Base-by-base conservation (phyloP, 1,140 invertebrate genomes). In the Drosophila bocki region DNA sequence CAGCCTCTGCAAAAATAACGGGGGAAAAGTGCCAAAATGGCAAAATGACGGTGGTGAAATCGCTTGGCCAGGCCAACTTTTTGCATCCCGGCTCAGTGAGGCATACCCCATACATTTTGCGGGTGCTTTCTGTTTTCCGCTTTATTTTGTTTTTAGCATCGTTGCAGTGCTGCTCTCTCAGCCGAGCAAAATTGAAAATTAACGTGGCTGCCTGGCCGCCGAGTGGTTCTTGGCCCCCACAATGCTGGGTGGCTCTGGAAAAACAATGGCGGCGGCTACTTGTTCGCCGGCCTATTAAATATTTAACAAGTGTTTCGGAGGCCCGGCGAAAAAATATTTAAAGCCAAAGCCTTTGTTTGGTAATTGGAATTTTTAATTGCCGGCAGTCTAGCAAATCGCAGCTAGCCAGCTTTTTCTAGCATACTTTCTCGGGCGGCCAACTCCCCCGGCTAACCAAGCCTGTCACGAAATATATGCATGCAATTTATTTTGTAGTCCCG, bases 1-100 rank as follows among this genome's bases (percentile, higher is more conserved):
- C 94, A 64, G 93, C 93, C 87, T 95, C 95, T 95, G 86, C 15
- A 93, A 93, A 75, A 67, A 47, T 61, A 22, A 22, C 19, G 56
- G 13, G 7, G 33, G 13, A 68, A 64, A 81, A 56, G 8, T 44
- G 53, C 39, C 51, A 62, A 15, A 77, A 58, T 51, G 42, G 69
- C 42, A 67, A 77, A 83, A 80, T 85, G 71, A 58, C 60, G 74
- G 53, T 57, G 75, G 79, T 86, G 44, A 86, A 86, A 68, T 71
- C 70, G 82, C 80, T 87, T 67, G 62, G 58, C 70, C 63, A 50
- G 64, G 74, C 64, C 68, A 87, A 88, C 69, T 77, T 88, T 83
- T 59, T 54, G 61, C 64, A 63, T 26, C 48, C 62, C 39, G 63
- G 42, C 44, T 41, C 75, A 68, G 41, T 62, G 45, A 75, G 62